Base-by-base conservation (phyloP, 1,140 invertebrate species). In the Holotrichia oblita region DNA sequence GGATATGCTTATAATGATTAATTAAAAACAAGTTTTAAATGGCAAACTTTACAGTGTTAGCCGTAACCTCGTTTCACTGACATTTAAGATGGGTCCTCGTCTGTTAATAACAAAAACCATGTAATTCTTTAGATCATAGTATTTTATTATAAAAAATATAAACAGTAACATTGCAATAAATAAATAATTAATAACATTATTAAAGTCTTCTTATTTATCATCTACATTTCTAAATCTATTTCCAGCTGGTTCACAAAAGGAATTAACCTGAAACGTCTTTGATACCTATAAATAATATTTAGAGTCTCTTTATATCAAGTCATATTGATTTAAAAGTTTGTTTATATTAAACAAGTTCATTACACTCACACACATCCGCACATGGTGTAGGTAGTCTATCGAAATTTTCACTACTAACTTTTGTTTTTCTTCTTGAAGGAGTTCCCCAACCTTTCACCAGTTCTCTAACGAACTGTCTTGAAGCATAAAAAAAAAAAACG, bases 61-160 rank as follows among this genome's bases (percentile, higher is more conserved):
- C n/a, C n/a, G n/a, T n/a, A n/a, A n/a, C n/a, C 1, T 34, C 4
- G 4, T 34, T 34, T 34, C 27, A 34, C 27, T 34, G n/a, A 55
- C 14, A 55, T 55, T 69, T 69, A 69, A 69, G 61, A 69, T 69
- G 12, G 20, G 61, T 69, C 8, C 7, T 69, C 7, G 48, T 55
- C 14, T 55, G 7, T 27, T 69, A 69, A 24, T 34, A 69, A 69
- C 12, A 69, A 64, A 64, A 69, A 69, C 20, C 20, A 69, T 69
- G 27, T 69, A 69, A 1, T 69, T 69, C 61, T 24, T 0, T 69
- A 69, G 61, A 69, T 69, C 61, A 20, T 69, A 69, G 20, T 17
- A 69, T 69, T 69, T 69, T 69, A 69, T 69, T 69, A 69, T 69
- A 69, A 69, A 55, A 69, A 69, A 10, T 69, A 69, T 69, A 69